Conservation (phyloP, 2,113 vertebrate genomes). For the Upupa epops region DNA sequence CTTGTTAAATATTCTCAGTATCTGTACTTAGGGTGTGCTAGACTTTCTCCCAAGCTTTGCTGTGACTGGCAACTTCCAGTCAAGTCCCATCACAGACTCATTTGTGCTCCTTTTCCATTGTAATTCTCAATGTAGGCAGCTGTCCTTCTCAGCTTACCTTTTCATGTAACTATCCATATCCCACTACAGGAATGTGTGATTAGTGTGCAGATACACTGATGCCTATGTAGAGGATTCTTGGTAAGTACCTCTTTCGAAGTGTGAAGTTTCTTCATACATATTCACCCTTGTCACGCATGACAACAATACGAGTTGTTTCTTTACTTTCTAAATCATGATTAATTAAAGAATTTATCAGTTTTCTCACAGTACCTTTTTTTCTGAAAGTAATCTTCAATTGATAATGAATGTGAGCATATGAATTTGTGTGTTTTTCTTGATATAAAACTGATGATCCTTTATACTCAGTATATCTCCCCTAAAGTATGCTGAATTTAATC, state of each 20-base stretch:
- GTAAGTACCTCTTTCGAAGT: neutral
- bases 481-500: slow-evolving; percentile 37
- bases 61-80: neutral
- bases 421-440: slow-evolving; percentile 19
- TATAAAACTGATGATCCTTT: neutral
- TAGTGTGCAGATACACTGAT: neutral
- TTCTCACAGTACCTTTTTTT: neutral
- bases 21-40: neutral
- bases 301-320: neutral
- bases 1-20: neutral
- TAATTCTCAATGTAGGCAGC: neutral
- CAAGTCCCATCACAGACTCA: neutral
- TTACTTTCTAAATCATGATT: slow-evolving; percentile 2
- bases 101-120: neutral
- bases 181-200: neutral
- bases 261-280: neutral
- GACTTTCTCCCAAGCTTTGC: neutral
- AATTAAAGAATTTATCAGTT: neutral
- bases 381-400: slow-evolving; percentile 19
- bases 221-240: neutral
- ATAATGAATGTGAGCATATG: neutral
- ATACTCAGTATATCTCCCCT: neutral
- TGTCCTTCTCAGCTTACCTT: neutral
- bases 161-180: neutral
- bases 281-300: neutral